Evolutionary conservation across 1,140 invertebrate species (phyloP), one percentile per base, ranked within the genome.

Genomic region (Trinorchestia longiramus): DNA sequence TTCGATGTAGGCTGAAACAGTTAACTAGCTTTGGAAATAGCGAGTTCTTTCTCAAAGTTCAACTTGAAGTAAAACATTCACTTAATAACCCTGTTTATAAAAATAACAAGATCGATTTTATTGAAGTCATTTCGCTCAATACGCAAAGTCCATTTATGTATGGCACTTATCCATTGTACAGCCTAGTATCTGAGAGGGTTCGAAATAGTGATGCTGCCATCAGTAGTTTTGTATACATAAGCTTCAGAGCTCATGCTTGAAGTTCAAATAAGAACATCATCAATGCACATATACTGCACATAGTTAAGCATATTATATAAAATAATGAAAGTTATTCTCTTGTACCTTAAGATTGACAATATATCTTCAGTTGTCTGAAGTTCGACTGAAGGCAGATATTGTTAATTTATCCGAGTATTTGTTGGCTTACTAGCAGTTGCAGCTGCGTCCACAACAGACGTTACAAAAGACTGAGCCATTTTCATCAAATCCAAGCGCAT

Each of bases 281-380:
- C 43, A 90, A 42, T 90, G 88, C 88, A 90, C 88, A 90, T 90
- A 90, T 42, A 90, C 88, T 90, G 88, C 88, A 90, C 88, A 90
- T 90, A 90, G 88, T 90, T 90, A 90, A 90, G 88, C 43, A 43
- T 90, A 90, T 42, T 90, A 43, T 90, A 90, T 90, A 90, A 42
- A 41, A 15, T 90, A 90, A 41, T 42, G 28, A 90, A 41, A 90
- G n/a, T 90, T 41, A 90, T 90, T 90, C 88, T 90, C 92, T 94
- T 94, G 92, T 94, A 94, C 92, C 36, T 40, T 94, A 94, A 94
- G 92, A 94, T 45, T 45, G 43, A 94, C 92, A 94, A 45, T 44
- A 94, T 94, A 94, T 94, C 88, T 94, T 94, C 92, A 45, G 43
- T 11, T 43, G 44, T 45, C 92, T 43, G 92, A 94, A 94, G 19